Conservation (phyloP, 2,888 invertebrate species). For the Tetrapedia diversipes region DNA sequence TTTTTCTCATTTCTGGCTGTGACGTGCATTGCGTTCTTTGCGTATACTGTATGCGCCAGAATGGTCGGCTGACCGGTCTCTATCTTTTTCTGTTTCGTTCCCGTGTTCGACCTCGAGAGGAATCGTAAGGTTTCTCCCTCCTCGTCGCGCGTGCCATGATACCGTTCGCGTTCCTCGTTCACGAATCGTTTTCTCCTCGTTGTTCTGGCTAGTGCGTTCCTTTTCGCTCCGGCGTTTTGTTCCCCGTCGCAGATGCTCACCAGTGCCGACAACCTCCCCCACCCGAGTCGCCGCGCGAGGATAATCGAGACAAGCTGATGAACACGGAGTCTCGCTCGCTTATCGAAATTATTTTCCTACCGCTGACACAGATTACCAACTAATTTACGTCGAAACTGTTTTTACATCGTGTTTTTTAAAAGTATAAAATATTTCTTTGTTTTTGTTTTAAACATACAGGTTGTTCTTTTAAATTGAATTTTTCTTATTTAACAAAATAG, state of each 20-base stretch:
- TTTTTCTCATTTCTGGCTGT: conserved; percentile 31
- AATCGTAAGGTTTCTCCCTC: conserved; percentile 62
- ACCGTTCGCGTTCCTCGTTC: conserved; percentile 30
- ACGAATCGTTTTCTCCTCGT: conserved; percentile 44
- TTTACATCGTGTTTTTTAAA: neutral
- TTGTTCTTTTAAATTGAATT: neutral
- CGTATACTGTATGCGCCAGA: conserved; percentile 22
- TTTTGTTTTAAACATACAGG: too few relatives aligned
- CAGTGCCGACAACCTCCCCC: conserved; percentile 67
- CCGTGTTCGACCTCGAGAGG: conserved; percentile 57
- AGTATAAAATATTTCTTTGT: neutral
- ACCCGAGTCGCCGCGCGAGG: conserved; percentile 42
- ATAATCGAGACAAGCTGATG: conserved; percentile 57
- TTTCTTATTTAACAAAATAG: neutral
- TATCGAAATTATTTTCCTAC: conserved; percentile 39
- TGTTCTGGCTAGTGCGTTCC: conserved; percentile 45
- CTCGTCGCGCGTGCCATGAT: conserved; percentile 56
- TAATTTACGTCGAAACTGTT: neutral
- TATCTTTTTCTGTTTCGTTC: conserved; percentile 55
- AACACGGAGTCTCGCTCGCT: conserved; percentile 30
- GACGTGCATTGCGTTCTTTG: conserved; percentile 31
- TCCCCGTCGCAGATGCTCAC: conserved; percentile 73
- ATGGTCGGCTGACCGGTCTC: conserved; percentile 43
- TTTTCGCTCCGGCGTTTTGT: conserved; percentile 61
- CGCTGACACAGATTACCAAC: conserved; percentile 1